Evolutionary conservation across 2,797 vertebrate species (phyloP), one percentile per base, ranked within the genome.

Genomic region (Hoplostethus mediterraneus): DNA sequence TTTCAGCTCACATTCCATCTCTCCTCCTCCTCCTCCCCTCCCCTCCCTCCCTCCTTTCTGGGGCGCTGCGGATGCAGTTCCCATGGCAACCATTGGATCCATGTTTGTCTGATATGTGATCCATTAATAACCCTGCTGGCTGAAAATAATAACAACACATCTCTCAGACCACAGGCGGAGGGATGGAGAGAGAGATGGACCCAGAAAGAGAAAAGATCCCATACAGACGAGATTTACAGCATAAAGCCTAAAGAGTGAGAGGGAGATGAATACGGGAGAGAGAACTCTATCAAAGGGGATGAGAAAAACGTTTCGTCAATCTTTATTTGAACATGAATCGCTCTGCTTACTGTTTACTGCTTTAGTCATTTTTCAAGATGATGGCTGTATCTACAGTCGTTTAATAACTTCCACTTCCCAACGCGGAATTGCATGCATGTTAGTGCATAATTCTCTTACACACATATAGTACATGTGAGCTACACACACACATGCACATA

Each of bases 61-160:
- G 79, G 77, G 84, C 71, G 86, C 93, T 94, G 93, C 93, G 87
- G 94, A 95, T 94, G 94, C 91, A 94, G 94, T 95, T 95, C 81
- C 95, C 94, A 95, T 95, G 90, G 94, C 91, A 94, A 95, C 95
- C 86, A 75, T 90, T 76, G 77, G 80, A 84, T 92, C 91, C 84
- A 86, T 90, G 91, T 91, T 91, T 89, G 87, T 89, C 87, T 90
- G 91, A 91, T 93, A 87, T 89, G 90, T 75, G 83, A 86, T 89
- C 90, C 91, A 93, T 93, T 94, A 94, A 93, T 92, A 93, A 89
- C 81, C 52, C 75, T 66, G 80, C 89, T 67, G 88, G 90, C 84
- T 86, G 76, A 73, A 86, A 92, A 93, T 90, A 82, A 91, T 90
- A 88, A 86, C 85, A 33, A 62, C 72, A 64, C 84, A 74, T 86